These are phyloP conservation scores for Diarsia rubi DNA, from an alignment of 2,888 invertebrate genomes.

Conservation along the genomic window DNA sequence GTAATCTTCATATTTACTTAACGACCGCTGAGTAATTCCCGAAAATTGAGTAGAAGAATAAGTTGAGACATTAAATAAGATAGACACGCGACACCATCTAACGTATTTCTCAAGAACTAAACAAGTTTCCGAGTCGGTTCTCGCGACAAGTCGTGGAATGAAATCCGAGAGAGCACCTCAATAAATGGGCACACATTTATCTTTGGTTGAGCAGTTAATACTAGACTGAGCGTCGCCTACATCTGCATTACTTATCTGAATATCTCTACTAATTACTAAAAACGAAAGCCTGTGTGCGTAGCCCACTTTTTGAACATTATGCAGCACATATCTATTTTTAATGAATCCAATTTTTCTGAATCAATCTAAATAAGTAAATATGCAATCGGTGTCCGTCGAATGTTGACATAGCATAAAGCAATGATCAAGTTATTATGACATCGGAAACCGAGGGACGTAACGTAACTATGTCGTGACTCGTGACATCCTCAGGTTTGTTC, in stretches of 20 bases:
- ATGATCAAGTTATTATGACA: slow-evolving; percentile 54
- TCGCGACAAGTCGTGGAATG: slow-evolving; percentile 68
- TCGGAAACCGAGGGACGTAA: slow-evolving; percentile 46
- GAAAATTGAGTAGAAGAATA: slow-evolving; percentile 66
- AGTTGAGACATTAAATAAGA: slow-evolving; percentile 70
- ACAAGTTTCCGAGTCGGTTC: slow-evolving; percentile 67
- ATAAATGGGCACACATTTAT: slow-evolving; percentile 79
- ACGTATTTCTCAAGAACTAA: slow-evolving; percentile 68
- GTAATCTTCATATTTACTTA: slow-evolving; percentile 61
- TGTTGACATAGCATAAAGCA: slow-evolving; percentile 40
- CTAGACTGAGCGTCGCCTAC: slow-evolving; percentile 73
- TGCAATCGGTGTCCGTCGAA: slow-evolving; percentile 19
- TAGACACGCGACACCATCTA: slow-evolving; percentile 70
- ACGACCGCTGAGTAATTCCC: slow-evolving; percentile 51
- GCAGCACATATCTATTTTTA: slow-evolving; percentile 40
- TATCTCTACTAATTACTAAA: slow-evolving; percentile 50
- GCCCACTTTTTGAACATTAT: slow-evolving; percentile 18
- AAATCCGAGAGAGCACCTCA: slow-evolving; percentile 74
- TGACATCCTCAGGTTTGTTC: slow-evolving; percentile 57
- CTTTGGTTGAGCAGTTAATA: slow-evolving; percentile 72
- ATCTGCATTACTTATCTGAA: slow-evolving; percentile 56
- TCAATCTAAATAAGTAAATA: slow-evolving; percentile 42
- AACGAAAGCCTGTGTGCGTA: slow-evolving; percentile 34
- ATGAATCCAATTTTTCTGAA: slow-evolving; percentile 27
- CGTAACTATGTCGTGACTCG: slow-evolving; percentile 54